Evolutionary conservation across 2,797 vertebrate species (phyloP), one percentile per base, ranked within the genome.

Genomic region (Anguilla megastoma): DNA sequence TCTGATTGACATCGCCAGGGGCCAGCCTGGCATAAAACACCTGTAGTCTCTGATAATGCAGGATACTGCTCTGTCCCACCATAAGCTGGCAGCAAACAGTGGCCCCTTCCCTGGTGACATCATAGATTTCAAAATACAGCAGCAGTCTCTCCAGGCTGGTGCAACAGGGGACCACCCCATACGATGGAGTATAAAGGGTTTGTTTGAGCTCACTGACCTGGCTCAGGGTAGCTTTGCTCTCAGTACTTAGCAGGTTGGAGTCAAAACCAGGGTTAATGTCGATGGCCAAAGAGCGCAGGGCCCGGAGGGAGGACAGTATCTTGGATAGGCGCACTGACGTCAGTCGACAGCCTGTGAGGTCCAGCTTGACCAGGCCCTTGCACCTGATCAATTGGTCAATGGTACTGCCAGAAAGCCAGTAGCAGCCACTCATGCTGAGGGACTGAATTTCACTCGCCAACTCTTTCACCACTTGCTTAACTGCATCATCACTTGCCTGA

Each of bases 41-140:
- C 0, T 96, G 96, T 89, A 99, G 96, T 92, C 97, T 97, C 93
- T 99, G 97, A 92, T 99, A 99, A 92, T 98, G 98, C 0, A 98
- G 98, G 86, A 99, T 97, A 0, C 98, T 99, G 96, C 98, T 99
- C 95, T 99, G 98, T 0, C 98, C 97, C 85, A 99, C 97, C 97
- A 99, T 98, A 36, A 99, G 94, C 94, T 99, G 98, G 79, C 98
- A 98, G 0, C 97, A 97, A 18, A 98, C 96, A n/a, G 97, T 95
- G 0, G 97, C 94, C 0, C 98, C 98, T 88, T 99, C 98, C 0
- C 97, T 96, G 0, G 98, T 98, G 86, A 96, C 96, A 41, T 99
- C 97, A 0, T 97, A 94, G 93, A 98, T 98, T 95, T 99, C 98
- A 9, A 99, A 98, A 91, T 98, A 98, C 21, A 99, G 95, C 93